A percentile compares a stretch with the other conserved stretches of the same genome.
Evolutionary conservation across 1,140 invertebrate genomes (phyloP).

Genomic region (Philopotamus ludificatus): DNA sequence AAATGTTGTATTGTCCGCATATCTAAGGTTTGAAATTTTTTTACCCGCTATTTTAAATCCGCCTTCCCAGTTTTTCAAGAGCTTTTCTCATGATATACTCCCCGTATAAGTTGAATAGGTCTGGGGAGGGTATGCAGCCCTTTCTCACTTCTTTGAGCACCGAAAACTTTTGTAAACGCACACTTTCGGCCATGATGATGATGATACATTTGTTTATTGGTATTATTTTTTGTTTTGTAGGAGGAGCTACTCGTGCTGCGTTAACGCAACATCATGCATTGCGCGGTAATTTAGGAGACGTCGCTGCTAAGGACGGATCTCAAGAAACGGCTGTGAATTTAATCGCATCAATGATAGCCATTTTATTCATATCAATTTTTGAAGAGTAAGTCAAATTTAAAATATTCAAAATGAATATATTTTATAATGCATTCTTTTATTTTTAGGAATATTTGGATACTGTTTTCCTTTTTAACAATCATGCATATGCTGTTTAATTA

Average conservation of each 20-base stretch:
- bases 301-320: slow-evolving; percentile 93
- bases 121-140: too few species aligned
- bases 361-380: slow-evolving; percentile 73
- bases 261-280: slow-evolving; percentile 91
- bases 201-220: slow-evolving; percentile 3
- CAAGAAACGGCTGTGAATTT: slow-evolving; percentile 96
- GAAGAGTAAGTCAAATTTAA: slow-evolving; percentile 42
- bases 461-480: slow-evolving; percentile 73
- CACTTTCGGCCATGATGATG: too few species aligned
- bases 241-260: slow-evolving; percentile 86
- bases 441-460: slow-evolving; percentile 64
- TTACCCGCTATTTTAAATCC: too few species aligned
- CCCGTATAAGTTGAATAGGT: too few species aligned
- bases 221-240: too few species aligned
- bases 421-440: too few species aligned
- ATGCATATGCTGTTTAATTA: slow-evolving; percentile 87
- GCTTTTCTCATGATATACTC: too few species aligned
- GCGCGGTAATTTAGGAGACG: slow-evolving; percentile 87
- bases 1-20: too few species aligned
- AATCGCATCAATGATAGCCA: slow-evolving; percentile 73
- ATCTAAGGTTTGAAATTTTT: too few species aligned
- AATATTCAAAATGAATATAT: neutral
- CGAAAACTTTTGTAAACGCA: too few species aligned
- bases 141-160: too few species aligned
- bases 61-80: too few species aligned